A percentile compares a stretch with the other conserved stretches of the same genome.
phyloP scores from a whole-genome alignment of 2,888 invertebrate species.

The Euspilapteryx auroguttella region DNA sequence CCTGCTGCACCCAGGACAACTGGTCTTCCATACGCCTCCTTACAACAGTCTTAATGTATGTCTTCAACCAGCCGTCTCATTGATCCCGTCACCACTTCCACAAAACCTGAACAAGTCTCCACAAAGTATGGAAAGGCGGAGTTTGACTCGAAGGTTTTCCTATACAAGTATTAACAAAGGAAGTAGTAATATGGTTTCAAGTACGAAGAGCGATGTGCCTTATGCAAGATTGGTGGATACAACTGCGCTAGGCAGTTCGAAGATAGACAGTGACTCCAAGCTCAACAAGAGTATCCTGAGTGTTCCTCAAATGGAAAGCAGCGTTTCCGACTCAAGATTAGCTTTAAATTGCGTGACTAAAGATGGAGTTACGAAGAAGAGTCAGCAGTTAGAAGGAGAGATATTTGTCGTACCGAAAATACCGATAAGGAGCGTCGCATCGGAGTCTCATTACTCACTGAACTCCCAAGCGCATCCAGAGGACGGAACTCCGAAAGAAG shows the following conservation, averaged over 20 bases:
- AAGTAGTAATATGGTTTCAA: conserved; percentile 39
- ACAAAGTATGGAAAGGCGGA: conserved; percentile 34
- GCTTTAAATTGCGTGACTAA: conserved; percentile 72
- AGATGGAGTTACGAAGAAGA: conserved; percentile 25
- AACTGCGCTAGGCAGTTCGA: conserved; percentile 58
- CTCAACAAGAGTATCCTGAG: conserved; percentile 60
- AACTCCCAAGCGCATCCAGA: conserved; percentile 62
- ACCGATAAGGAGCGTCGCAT: conserved; percentile 52
- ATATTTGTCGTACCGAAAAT: conserved; percentile 36
- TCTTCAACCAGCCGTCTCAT: conserved; percentile 64
- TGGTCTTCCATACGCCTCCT: conserved; percentile 90
- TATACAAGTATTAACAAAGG: conserved; percentile 51
- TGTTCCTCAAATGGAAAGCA: conserved; percentile 72
- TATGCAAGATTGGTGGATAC: conserved; percentile 78
- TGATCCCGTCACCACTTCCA: conserved; percentile 45
- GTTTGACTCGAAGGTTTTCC: conserved; percentile 48
- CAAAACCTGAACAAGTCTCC: conserved; percentile 41
- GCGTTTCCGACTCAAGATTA: conserved; percentile 82
- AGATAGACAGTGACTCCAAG: conserved; percentile 73
- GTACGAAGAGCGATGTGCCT: conserved; percentile 69
- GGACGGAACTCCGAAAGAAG: conserved; percentile 63
- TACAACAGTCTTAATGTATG: conserved; percentile 79
- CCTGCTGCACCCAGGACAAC: conserved; percentile 80
- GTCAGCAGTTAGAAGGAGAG: conserved; percentile 20
- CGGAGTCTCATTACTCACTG: conserved; percentile 70